Conservation (phyloP, 2,797 vertebrate genomes). For the Hypotaenidia philippensis region DNA sequence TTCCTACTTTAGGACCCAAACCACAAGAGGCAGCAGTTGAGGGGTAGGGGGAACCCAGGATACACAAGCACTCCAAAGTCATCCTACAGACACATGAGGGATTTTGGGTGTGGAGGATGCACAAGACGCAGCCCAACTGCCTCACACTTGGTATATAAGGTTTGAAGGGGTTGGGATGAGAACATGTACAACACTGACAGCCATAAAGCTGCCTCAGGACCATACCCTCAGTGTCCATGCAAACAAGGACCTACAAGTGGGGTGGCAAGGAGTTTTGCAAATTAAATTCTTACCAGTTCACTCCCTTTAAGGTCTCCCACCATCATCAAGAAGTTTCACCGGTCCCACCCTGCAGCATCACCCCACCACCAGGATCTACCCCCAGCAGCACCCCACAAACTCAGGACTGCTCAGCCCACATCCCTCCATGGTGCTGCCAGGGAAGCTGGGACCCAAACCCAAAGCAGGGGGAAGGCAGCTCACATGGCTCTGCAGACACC, state of each 20-base stretch:
- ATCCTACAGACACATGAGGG: not conserved
- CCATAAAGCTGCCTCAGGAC: accelerated
- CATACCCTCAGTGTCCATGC: accelerated
- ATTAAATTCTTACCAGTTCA: not conserved
- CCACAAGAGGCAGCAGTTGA: not conserved
- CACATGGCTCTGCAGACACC: accelerated
- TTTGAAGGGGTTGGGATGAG: not conserved
- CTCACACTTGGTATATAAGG: not conserved
- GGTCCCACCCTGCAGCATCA: not conserved
- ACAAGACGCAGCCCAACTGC: not conserved
- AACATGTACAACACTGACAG: not conserved
- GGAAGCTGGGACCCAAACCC: accelerated
- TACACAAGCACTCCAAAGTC: not conserved
- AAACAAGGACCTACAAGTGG: not conserved
- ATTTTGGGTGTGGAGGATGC: not conserved
- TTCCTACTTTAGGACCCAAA: not conserved
- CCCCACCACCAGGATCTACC: not conserved
- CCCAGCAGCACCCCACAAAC: accelerated
- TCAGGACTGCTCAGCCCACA: not conserved
- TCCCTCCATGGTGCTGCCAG: not conserved
- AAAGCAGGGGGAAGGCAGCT: not conserved
- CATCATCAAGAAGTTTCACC: not conserved
- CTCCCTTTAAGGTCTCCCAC: not conserved
- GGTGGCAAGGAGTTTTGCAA: accelerated
- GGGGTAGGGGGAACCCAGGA: not conserved